A percentile compares a stretch with the other conserved stretches of the same genome.
phyloP scores from a whole-genome alignment of 2,113 vertebrate genomes.

The Thunnus maccoyii region DNA sequence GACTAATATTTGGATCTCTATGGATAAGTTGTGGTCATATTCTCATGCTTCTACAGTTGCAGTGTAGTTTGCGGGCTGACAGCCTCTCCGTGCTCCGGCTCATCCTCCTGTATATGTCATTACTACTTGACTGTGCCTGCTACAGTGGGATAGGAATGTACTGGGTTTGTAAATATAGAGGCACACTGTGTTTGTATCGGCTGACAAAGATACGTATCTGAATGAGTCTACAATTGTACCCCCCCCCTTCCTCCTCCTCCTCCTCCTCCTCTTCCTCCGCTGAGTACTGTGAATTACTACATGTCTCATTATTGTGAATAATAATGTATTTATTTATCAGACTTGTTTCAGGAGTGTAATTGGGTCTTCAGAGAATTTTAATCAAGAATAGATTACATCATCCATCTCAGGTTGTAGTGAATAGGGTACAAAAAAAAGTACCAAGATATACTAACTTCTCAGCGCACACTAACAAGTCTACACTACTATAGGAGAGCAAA shows the following conservation, averaged over 20 bases:
- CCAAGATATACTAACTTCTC: constrained; percentile 53
- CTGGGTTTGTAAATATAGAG: constrained; percentile 79
- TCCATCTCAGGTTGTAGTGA: constrained; percentile 80
- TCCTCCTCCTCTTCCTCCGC: constrained; percentile 44
- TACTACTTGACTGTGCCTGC: constrained; percentile 74
- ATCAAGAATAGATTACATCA: constrained; percentile 53
- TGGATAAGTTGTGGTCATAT: not conserved
- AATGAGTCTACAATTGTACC: constrained; percentile 68
- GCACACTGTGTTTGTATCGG: constrained; percentile 76
- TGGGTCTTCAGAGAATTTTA: constrained; percentile 65
- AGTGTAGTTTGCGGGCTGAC: constrained; percentile 7
- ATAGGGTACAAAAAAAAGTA: constrained; percentile 19
- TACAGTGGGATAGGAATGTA: constrained; percentile 75
- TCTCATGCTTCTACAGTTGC: not conserved
- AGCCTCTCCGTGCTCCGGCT: constrained; percentile 32
- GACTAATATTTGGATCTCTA: too few species aligned
- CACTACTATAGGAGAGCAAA: constrained; percentile 39
- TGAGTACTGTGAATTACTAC: constrained; percentile 80
- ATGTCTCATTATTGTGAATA: constrained; percentile 78
- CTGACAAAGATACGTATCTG: constrained; percentile 72
- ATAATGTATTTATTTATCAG: constrained; percentile 77
- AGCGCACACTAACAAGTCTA: constrained; percentile 53
- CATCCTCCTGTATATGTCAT: constrained; percentile 64
- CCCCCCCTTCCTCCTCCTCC: not conserved
- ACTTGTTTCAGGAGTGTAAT: constrained; percentile 47